These are phyloP conservation scores for Osedax fenrisi DNA, from an alignment of 2,888 invertebrate species.

Conservation along the genomic window DNA sequence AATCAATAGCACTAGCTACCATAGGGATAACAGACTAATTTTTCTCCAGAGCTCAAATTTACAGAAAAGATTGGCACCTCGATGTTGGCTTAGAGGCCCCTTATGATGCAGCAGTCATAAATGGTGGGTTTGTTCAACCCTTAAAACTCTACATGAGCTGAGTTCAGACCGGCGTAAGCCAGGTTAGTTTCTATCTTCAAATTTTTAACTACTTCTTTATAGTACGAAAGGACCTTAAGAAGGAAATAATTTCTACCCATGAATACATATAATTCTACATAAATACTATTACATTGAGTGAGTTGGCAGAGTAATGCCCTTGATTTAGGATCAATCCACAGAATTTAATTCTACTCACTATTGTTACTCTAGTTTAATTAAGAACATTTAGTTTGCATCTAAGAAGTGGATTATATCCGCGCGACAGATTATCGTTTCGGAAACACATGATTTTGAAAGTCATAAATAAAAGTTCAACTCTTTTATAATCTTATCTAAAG, in stretches of 20 bases:
- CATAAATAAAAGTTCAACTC: constrained; percentile 35
- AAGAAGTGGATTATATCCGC: constrained; percentile 27
- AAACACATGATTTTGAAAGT: constrained; percentile 36
- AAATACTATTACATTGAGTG: background rate
- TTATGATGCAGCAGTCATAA: constrained; percentile 60
- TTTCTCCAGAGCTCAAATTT: constrained; percentile 39
- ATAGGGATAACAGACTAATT: constrained; percentile 43
- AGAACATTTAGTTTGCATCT: constrained; percentile 34
- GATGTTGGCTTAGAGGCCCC: constrained; percentile 72
- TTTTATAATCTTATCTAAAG: constrained; percentile 32
- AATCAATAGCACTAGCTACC: constrained; percentile 37
- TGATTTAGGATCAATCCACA: constrained; percentile 62
- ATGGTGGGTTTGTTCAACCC: constrained; percentile 58
- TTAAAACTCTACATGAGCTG: constrained; percentile 75
- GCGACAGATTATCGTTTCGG: constrained; percentile 35
- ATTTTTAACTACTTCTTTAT: constrained; percentile 53
- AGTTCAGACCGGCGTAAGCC: constrained; percentile 74
- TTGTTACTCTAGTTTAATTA: constrained; percentile 29
- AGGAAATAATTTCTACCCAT: constrained; percentile 8
- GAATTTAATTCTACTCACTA: constrained; percentile 46
- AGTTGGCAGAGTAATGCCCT: constrained; percentile 61
- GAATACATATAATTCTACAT: constrained; percentile 14
- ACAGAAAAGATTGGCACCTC: constrained; percentile 53
- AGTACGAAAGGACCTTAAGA: constrained; percentile 66
- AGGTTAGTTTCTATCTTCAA: constrained; percentile 70